Evolutionary conservation across 2,797 vertebrate genomes (phyloP), one percentile per base, ranked within the genome.

Genomic region (Remorina albescens): DNA sequence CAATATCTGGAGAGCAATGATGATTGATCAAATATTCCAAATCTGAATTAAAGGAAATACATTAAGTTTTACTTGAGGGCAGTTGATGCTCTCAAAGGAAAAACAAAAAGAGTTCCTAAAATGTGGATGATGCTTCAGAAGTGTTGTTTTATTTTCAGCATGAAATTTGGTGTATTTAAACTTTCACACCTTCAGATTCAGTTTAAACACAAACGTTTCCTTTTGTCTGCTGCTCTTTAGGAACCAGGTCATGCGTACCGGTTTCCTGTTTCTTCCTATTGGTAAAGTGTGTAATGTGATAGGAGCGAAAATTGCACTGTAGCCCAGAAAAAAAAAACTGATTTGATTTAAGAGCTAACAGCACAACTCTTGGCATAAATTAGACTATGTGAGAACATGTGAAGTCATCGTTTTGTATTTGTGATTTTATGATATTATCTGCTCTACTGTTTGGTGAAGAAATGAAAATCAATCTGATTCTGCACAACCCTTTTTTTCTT

Each of bases 171-270:
- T 71, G 58, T 65, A 75, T 76, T 65, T 51, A 71, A 84, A 76
- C 65, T 16, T 81, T 71, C 25, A 67, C 51, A 39, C 70, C 55
- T 70, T 69, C 8, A 79, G 62, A 72, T 83, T 69, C 46, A 28
- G 68, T 44, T 83, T 66, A 71, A 79, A 86, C 66, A 62, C 10
- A 63, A 81, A 85, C n/a, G 53, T 74, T 78, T 86, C 16, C 70
- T 58, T 75, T 37, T 36, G 65, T 57, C 53, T 34, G 57, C 56
- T 16, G n/a, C 36, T 39, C 23, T 49, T 51, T 30, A 30, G 30
- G 30, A 30, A 30, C 6, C 30, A 30, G 30, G 30, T 30, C 30
- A 30, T 30, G 30, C 6, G 6, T 66, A 73, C 63, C 15, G 41
- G 8, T 78, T 81, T 59, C 70, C 59, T 78, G 61, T 21, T 21